A percentile compares a stretch with the other conserved stretches of the same genome.
phyloP scores from a whole-genome alignment of 2,113 vertebrate genomes.

The Burhinus bistriatus region DNA sequence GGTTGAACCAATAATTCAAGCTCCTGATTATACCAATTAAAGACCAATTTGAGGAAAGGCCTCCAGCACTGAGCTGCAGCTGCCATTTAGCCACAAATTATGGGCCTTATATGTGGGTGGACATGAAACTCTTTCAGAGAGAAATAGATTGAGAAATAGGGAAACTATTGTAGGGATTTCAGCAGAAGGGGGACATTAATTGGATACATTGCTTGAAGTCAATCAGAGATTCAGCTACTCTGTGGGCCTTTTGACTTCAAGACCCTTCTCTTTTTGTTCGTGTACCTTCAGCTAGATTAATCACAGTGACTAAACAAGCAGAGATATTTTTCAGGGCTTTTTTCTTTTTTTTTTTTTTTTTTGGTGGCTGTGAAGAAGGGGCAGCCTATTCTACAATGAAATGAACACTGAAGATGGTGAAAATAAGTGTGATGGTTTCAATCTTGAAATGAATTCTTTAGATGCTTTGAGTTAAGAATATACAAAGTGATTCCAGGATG shows the following conservation, averaged over 20 bases:
- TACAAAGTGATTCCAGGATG: neutral
- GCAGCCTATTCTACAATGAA: neutral
- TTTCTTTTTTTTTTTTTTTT: neutral
- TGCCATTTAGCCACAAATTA: conserved; percentile 87
- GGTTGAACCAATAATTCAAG: conserved; percentile 83
- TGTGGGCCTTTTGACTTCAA: conserved; percentile 64
- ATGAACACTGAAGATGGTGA: neutral
- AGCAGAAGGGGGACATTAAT: conserved; percentile 42
- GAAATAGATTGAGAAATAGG: conserved; percentile 62
- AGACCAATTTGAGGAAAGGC: conserved; percentile 73
- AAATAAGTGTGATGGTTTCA: neutral
- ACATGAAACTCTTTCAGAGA: conserved; percentile 79
- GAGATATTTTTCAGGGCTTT: conserved; percentile 46
- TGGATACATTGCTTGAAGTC: conserved; percentile 66
- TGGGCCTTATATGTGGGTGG: conserved; percentile 83
- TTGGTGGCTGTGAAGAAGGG: neutral
- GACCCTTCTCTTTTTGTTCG: conserved; percentile 62
- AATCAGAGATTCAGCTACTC: conserved; percentile 47
- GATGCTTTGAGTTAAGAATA: neutral
- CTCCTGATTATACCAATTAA: conserved; percentile 86
- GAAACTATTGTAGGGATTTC: conserved; percentile 42
- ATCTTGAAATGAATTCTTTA: neutral
- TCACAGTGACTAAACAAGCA: conserved; percentile 59
- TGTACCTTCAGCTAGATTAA: conserved; percentile 66
- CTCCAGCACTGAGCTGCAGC: conserved; percentile 80